A percentile compares a stretch with the other conserved stretches of the same genome.
phyloP scores from a whole-genome alignment of 2,888 invertebrate genomes.

The Trachelus tabidus region DNA sequence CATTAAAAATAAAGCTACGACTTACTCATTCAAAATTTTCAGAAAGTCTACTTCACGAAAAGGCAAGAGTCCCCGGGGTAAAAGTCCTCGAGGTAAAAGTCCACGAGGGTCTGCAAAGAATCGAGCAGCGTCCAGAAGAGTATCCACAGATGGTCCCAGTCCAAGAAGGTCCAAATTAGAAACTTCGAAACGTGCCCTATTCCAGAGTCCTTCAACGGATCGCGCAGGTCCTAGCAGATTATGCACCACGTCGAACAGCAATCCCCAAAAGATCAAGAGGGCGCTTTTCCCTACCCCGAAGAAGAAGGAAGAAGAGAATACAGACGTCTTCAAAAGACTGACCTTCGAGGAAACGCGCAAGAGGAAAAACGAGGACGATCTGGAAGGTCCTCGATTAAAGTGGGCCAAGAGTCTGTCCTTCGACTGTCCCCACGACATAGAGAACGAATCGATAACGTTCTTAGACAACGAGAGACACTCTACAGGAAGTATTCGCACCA shows the following conservation, averaged over 20 bases:
- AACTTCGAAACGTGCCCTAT: constrained; percentile 78
- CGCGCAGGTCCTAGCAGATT: constrained; percentile 61
- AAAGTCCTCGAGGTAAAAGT: constrained; percentile 70
- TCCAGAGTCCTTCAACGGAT: constrained; percentile 74
- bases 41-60: constrained; percentile 65
- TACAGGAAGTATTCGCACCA: constrained; percentile 41
- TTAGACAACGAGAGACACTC: constrained; percentile 50
- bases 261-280: constrained; percentile 73
- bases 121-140: constrained; percentile 62
- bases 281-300: constrained; percentile 74
- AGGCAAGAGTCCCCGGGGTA: constrained; percentile 64
- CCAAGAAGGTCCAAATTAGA: constrained; percentile 63
- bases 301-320: constrained; percentile 41
- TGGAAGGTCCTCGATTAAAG: constrained; percentile 53
- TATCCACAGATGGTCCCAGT: constrained; percentile 65
- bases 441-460: constrained; percentile 36
- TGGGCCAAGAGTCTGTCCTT: constrained; percentile 70
- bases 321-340: constrained; percentile 12
- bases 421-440: constrained; percentile 59
- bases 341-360: constrained; percentile 48
- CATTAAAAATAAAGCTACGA: background rate
- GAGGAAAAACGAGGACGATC: constrained; percentile 56
- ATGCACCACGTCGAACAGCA: constrained; percentile 44
- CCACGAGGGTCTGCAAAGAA: constrained; percentile 75
- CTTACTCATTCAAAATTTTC: background rate